Evolutionary conservation across 2,113 vertebrate genomes (phyloP).

Genomic region (Rissa tridactyla): DNA sequence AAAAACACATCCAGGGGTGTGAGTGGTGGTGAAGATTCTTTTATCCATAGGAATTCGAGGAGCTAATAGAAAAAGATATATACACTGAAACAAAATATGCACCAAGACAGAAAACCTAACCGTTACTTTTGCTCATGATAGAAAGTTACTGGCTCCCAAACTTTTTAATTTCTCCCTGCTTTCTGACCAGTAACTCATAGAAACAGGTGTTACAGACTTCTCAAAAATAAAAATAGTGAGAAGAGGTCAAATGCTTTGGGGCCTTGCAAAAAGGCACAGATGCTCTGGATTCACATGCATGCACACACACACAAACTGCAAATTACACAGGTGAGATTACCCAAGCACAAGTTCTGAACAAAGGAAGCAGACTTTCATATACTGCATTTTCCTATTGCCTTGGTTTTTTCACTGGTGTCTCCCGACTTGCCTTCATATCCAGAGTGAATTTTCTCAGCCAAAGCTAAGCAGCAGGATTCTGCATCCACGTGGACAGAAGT

Average conservation of each 20-base stretch:
- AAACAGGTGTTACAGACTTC: background rate
- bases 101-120: background rate
- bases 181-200: background rate
- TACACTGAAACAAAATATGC: background rate
- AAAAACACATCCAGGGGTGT: conserved; percentile 90
- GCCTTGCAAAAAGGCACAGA: background rate
- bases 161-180: background rate
- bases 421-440: conserved; percentile 84
- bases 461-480: conserved; percentile 83
- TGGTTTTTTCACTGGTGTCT: background rate
- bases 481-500: conserved; percentile 54
- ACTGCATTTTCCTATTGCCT: background rate
- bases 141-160: background rate
- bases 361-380: background rate
- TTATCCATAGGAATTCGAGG: conserved; percentile 89
- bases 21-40: conserved; percentile 92
- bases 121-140: background rate
- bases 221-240: background rate
- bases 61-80: conserved; percentile 68
- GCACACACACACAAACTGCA: background rate
- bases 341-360: background rate
- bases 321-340: background rate
- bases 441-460: conserved; percentile 87
- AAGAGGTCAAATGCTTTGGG: background rate
- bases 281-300: background rate